These are phyloP conservation scores for Gonioctena quinquepunctata DNA, from an alignment of 1,140 invertebrate species.

Conservation along the genomic window DNA sequence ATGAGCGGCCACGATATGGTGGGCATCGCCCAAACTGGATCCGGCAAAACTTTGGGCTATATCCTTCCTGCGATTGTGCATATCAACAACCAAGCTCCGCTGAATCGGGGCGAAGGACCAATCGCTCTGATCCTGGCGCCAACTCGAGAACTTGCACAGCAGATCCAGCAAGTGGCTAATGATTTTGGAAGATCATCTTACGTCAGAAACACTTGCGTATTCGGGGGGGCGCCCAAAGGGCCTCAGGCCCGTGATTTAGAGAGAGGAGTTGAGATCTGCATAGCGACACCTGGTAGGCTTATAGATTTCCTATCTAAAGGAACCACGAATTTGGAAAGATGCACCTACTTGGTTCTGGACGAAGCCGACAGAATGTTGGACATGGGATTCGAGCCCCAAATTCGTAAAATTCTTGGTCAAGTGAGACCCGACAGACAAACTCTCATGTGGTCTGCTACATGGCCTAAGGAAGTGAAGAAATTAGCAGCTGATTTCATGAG, in stretches of 20 bases:
- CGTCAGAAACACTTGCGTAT: constrained; percentile 89
- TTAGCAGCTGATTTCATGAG: constrained; percentile 92
- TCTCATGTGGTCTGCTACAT: constrained; percentile 98
- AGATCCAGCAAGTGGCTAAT: constrained; percentile 90
- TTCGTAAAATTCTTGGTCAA: constrained; percentile 95
- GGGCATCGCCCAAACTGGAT: constrained; percentile 93
- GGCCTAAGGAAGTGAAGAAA: constrained; percentile 96
- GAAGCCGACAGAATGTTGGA: constrained; percentile 99
- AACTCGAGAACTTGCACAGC: constrained; percentile 93
- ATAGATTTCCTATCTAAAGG: constrained; percentile 90
- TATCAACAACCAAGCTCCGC: constrained; percentile 84
- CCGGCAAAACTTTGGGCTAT: constrained; percentile 85
- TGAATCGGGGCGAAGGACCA: constrained; percentile 84
- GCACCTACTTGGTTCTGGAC: constrained; percentile 90
- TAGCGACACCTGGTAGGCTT: constrained; percentile 93
- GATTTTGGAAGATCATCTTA: constrained; percentile 86
- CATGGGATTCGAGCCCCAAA: constrained; percentile 99
- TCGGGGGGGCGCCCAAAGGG: constrained; percentile 93
- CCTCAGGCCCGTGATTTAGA: constrained; percentile 83
- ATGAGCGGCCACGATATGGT: constrained; percentile 87
- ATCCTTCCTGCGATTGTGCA: constrained; percentile 87
- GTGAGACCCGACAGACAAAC: constrained; percentile 93
- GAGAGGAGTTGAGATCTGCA: constrained; percentile 87
- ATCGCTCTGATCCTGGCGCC: constrained; percentile 91
- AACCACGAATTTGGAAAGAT: constrained; percentile 84